Evolutionary conservation across 2,113 vertebrate genomes (phyloP).

Genomic region (Plectropomus leopardus): DNA sequence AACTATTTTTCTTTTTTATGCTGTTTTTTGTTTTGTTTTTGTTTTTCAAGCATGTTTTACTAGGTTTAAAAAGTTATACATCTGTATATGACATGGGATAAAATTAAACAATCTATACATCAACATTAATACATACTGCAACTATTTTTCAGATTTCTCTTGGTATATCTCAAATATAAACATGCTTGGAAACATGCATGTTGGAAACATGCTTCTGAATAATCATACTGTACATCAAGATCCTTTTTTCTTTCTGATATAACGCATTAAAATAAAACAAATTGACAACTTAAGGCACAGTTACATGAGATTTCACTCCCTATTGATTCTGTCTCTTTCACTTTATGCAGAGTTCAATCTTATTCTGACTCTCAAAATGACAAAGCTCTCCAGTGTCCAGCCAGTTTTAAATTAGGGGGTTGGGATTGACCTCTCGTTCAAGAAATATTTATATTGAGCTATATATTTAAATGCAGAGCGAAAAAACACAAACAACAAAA

Average conservation of each 20-base stretch:
- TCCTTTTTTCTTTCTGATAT: neutral
- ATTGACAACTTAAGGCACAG: neutral
- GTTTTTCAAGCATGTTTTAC: too few species aligned
- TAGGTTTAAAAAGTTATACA: too few species aligned
- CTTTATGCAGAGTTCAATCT: neutral
- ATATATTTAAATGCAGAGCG: neutral
- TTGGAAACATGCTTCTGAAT: neutral
- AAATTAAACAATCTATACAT: too few species aligned
- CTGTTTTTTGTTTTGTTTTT: too few species aligned
- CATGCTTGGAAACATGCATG: neutral
- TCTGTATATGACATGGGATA: too few species aligned
- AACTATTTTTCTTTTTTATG: too few species aligned
- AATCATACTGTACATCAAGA: neutral
- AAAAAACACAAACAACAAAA: neutral
- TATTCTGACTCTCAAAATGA: neutral
- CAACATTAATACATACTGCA: too few species aligned
- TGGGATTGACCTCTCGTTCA: neutral
- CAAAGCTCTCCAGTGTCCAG: neutral
- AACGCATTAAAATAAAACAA: neutral
- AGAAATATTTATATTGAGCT: too few species aligned
- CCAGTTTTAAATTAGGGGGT: neutral
- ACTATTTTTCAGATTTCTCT: neutral
- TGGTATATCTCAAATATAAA: neutral
- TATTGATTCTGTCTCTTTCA: neutral
- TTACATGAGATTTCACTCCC: neutral